Conservation (phyloP, 2,113 vertebrate species). For the Ciconia boyciana region DNA sequence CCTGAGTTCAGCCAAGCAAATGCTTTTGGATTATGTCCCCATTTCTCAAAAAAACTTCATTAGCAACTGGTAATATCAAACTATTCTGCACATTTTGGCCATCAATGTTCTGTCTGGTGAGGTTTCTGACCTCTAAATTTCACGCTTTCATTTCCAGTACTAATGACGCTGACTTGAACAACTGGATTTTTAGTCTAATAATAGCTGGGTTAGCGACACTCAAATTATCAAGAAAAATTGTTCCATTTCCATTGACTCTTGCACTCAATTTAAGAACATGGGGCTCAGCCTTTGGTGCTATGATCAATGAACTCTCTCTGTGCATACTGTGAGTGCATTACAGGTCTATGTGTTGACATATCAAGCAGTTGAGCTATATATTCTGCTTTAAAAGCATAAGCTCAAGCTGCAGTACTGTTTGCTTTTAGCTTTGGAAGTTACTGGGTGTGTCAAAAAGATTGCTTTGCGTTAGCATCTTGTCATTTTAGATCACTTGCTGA, state of each 20-base stretch:
- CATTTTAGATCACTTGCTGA: neutral
- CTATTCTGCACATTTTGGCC: neutral
- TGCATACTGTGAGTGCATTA: rapidly evolving
- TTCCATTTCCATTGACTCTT: neutral
- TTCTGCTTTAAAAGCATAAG: neutral
- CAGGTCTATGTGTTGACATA: neutral
- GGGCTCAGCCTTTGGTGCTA: neutral
- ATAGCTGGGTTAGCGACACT: neutral
- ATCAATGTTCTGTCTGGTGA: neutral
- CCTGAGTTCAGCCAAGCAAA: neutral
- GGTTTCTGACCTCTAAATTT: neutral
- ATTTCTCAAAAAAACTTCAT: neutral
- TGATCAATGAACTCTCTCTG: neutral
- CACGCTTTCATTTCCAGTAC: neutral
- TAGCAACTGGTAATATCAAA: neutral
- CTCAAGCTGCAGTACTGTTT: neutral
- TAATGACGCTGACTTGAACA: neutral
- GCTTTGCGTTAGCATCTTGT: neutral
- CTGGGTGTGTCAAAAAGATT: neutral
- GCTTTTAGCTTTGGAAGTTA: neutral
- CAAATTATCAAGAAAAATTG: neutral
- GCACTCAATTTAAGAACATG: neutral
- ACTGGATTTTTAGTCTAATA: neutral
- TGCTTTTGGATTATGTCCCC: neutral
- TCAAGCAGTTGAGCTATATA: neutral